Conservation (phyloP, 2,113 vertebrate genomes). For the Ardeotis arabs region DNA sequence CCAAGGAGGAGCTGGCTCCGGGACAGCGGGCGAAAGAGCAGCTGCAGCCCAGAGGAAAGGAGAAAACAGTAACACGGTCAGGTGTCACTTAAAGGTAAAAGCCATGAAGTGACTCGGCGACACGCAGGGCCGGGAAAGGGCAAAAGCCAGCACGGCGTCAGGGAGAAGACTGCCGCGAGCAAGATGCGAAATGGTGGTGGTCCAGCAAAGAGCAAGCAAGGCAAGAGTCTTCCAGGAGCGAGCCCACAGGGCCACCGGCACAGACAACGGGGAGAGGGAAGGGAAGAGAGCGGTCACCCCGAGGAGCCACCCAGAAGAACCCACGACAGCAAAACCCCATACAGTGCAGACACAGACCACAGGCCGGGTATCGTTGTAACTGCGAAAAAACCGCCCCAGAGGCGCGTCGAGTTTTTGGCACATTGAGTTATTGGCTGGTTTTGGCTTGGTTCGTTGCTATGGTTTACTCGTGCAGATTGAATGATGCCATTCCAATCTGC, state of each 20-base stretch:
- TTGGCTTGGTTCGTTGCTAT: not conserved
- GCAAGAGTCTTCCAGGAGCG: not conserved
- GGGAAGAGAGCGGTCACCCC: not conserved
- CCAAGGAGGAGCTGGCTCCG: not conserved
- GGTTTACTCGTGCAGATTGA: not conserved
- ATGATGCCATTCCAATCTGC: not conserved
- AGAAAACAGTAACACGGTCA: not conserved
- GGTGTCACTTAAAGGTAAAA: not conserved
- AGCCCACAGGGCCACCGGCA: not conserved
- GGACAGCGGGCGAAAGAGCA: not conserved
- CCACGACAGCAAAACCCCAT: not conserved
- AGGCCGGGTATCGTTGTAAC: not conserved
- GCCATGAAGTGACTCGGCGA: not conserved
- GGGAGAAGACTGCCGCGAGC: not conserved
- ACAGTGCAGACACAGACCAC: not conserved
- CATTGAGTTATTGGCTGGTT: not conserved
- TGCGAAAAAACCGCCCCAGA: not conserved
- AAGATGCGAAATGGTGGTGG: not conserved
- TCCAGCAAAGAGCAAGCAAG: not conserved
- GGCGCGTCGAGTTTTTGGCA: not conserved
- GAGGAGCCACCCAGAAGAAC: not conserved
- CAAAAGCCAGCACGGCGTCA: not conserved
- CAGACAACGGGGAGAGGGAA: not conserved
- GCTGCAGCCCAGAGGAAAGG: not conserved
- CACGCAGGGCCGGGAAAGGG: rapidly evolving